phyloP scores from a whole-genome alignment of 2,888 invertebrate species.

The Heliconius aoede region DNA sequence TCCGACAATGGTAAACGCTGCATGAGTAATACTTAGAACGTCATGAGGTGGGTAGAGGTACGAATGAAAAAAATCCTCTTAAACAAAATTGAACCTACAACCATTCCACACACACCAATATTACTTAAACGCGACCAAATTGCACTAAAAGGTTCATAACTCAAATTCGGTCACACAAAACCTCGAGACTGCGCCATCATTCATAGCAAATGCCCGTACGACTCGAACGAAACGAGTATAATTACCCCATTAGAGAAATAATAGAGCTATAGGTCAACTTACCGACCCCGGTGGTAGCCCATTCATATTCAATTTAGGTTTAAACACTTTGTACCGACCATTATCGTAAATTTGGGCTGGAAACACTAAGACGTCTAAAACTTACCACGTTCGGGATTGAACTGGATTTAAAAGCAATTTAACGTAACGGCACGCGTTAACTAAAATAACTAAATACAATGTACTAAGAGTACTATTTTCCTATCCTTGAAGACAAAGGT shows the following conservation, averaged over 20 bases:
- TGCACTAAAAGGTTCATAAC: neutral
- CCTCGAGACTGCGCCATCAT: neutral
- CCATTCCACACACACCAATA: neutral
- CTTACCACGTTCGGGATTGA: conserved; percentile 30
- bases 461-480: neutral
- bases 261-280: conserved; percentile 15
- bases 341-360: conserved; percentile 41
- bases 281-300: neutral
- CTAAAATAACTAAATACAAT: neutral
- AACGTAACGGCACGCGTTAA: conserved; percentile 27
- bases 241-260: conserved; percentile 29
- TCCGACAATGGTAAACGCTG: no score
- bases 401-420: conserved; percentile 35
- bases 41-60: no score
- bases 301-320: conserved; percentile 42
- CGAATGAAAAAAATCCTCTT: neutral
- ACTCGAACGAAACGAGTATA: neutral
- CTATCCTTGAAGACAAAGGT: neutral
- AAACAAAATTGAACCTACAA: neutral
- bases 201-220: conserved; percentile 9
- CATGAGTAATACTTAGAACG: no score
- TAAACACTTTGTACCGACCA: conserved; percentile 40
- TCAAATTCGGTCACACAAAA: conserved; percentile 19
- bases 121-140: neutral
- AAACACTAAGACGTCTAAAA: conserved; percentile 39